These are phyloP conservation scores for Diachrysia chrysitis DNA, from an alignment of 2,888 invertebrate species.

Conservation along the genomic window DNA sequence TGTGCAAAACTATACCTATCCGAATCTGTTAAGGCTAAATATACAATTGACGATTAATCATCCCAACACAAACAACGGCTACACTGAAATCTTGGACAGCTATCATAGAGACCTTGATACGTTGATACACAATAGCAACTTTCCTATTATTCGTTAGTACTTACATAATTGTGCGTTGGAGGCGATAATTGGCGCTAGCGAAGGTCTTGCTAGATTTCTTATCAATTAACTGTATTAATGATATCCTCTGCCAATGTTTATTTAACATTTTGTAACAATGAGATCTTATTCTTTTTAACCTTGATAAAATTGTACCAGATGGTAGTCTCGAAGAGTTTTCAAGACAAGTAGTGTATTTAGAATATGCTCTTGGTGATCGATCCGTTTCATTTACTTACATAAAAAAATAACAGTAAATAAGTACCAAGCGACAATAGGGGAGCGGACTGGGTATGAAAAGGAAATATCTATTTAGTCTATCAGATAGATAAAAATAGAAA, in stretches of 20 bases:
- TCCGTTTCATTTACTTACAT: no score
- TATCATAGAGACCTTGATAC: constrained; percentile 26
- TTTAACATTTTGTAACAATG: constrained; percentile 13
- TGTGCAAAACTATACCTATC: not conserved
- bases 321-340: no score
- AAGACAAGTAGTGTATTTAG: no score
- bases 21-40: not conserved
- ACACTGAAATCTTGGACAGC: no score
- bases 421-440: no score
- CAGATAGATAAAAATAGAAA: no score
- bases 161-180: constrained; percentile 22
- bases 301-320: not conserved
- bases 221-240: constrained; percentile 40
- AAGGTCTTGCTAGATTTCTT: constrained; percentile 52
- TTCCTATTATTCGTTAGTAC: constrained; percentile 30
- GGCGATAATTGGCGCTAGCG: constrained; percentile 23
- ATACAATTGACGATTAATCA: not conserved
- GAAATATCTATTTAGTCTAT: no score
- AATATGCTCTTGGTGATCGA: no score
- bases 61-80: not conserved
- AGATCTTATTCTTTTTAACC: constrained; percentile 19
- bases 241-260: constrained; percentile 36
- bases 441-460: no score
- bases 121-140: constrained; percentile 14
- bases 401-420: no score